These are phyloP conservation scores for Gasterosteus nipponicus DNA, from an alignment of 2,113 vertebrate genomes.

Conservation along the genomic window DNA sequence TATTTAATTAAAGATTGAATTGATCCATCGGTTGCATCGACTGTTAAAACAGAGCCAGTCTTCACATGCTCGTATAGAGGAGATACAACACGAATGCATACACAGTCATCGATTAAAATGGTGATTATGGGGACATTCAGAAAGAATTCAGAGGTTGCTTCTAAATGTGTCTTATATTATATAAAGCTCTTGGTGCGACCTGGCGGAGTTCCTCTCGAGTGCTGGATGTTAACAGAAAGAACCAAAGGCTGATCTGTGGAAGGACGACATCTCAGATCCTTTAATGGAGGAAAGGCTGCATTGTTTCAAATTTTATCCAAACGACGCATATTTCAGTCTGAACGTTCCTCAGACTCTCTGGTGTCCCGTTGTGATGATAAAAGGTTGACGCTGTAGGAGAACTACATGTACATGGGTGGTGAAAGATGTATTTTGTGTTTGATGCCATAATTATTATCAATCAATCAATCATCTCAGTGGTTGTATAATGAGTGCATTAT, in stretches of 20 bases:
- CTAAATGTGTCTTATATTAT: slow-evolving; percentile 22
- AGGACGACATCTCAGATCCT: slow-evolving; percentile 57
- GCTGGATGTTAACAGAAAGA: slow-evolving; percentile 16
- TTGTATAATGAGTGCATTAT: not conserved
- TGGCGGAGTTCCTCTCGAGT: not conserved
- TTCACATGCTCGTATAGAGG: not conserved
- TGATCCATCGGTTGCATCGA: not conserved
- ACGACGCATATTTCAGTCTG: slow-evolving; percentile 54
- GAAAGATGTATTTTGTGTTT: not conserved
- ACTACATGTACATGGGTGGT: not conserved
- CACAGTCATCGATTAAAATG: not conserved
- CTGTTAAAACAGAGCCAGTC: not conserved
- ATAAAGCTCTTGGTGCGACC: slow-evolving; percentile 17
- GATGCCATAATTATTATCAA: not conserved
- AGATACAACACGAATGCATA: not conserved
- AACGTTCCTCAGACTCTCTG: slow-evolving; percentile 9
- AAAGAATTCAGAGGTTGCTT: not conserved
- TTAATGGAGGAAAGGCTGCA: slow-evolving; percentile 43
- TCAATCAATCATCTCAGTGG: not conserved
- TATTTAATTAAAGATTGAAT: no score
- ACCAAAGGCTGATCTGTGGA: slow-evolving; percentile 45
- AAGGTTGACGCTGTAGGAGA: not conserved
- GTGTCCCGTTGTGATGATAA: not conserved
- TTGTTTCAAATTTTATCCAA: slow-evolving; percentile 60
- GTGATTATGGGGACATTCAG: not conserved